Evolutionary conservation across 1,140 invertebrate genomes (phyloP).

Genomic region (Lithobius niger): DNA sequence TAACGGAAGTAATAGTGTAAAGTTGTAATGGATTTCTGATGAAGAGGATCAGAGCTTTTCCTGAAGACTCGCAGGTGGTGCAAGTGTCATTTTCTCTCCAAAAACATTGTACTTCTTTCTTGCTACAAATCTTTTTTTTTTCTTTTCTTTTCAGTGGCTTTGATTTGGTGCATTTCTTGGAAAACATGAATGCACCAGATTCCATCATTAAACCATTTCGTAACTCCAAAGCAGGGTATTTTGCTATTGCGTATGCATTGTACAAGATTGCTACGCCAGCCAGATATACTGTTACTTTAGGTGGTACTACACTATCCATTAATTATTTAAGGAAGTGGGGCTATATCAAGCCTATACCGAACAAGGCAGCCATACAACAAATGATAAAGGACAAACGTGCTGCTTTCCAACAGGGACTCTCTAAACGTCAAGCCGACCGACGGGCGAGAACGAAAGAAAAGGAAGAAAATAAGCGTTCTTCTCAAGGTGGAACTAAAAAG

Average conservation of each 20-base stretch:
- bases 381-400: constrained; percentile 43
- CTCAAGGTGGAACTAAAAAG: too few relatives aligned
- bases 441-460: too few relatives aligned
- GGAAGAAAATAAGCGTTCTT: too few relatives aligned
- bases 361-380: constrained; percentile 42
- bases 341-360: constrained; percentile 51
- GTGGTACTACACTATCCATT: constrained; percentile 54
- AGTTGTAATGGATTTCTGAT: too few relatives aligned
- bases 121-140: constrained; percentile 12
- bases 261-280: constrained; percentile 84
- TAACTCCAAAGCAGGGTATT: constrained; percentile 65
- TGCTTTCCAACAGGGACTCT: too few relatives aligned
- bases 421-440: too few relatives aligned
- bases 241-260: constrained; percentile 71
- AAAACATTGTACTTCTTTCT: too few relatives aligned
- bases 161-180: constrained; percentile 62
- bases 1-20: too few relatives aligned
- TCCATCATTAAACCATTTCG: constrained; percentile 54
- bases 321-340: constrained; percentile 49
- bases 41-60: too few relatives aligned
- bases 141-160: constrained; percentile 56
- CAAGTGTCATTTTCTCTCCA: too few relatives aligned
- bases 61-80: too few relatives aligned
- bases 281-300: constrained; percentile 76
- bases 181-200: constrained; percentile 58